Evolutionary conservation across 2,888 invertebrate genomes (phyloP).

Genomic region (Eupithecia subfuscata): DNA sequence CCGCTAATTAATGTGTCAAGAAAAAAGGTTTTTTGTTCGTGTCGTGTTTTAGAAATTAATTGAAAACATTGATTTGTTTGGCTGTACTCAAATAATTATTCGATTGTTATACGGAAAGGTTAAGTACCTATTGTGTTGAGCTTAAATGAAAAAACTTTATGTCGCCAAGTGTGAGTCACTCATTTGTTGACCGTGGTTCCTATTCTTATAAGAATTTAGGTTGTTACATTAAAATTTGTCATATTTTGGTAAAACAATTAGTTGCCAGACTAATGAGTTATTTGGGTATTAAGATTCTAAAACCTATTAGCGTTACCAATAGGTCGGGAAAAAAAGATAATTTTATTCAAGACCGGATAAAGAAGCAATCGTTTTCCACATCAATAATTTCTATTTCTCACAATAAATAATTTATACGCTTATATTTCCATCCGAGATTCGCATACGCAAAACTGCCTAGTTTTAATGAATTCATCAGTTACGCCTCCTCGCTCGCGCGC

Average conservation of each 20-base stretch:
- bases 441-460: slow-evolving; percentile 18
- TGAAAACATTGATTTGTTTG: slow-evolving; percentile 26
- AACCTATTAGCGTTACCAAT: background rate
- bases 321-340: background rate
- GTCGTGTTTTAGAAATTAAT: slow-evolving; percentile 19
- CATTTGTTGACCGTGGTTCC: background rate
- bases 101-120: slow-evolving; percentile 8
- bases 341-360: background rate
- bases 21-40: slow-evolving; percentile 23
- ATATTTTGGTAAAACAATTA: background rate
- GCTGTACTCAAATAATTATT: background rate
- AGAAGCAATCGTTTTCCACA: background rate
- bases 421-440: background rate
- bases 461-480: slow-evolving; percentile 31
- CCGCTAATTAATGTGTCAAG: slow-evolving; percentile 31
- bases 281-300: background rate
- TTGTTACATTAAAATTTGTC: background rate
- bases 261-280: background rate
- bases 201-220: background rate
- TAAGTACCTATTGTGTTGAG: slow-evolving; percentile 5
- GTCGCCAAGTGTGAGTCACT: background rate
- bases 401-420: background rate
- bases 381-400: background rate
- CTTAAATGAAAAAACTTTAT: background rate
- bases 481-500: slow-evolving; percentile 6